Percentiles rank a stretch among this genome's conserved stretches.
Conservation (phyloP, 2,888 invertebrate species). For the Lithophane semibrunnea region DNA sequence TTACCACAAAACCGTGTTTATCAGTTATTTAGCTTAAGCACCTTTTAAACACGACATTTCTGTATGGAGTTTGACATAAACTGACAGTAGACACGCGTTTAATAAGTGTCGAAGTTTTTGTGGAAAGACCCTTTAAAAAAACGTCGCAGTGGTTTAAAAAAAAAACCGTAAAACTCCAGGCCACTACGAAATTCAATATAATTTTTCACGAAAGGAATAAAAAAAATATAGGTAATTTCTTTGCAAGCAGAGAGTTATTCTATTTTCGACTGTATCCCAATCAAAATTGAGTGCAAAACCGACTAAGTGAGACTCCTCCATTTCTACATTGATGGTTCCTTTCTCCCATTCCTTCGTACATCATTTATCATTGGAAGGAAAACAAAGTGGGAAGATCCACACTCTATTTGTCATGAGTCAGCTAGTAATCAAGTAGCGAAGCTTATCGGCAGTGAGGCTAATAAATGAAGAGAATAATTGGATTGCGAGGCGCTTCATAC, state of each 20-base stretch:
- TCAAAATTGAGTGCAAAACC: constrained; percentile 14
- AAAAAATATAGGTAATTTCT: not conserved
- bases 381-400: constrained; percentile 40
- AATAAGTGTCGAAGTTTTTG: too few species aligned
- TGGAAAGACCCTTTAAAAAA: not conserved
- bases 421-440: constrained; percentile 26
- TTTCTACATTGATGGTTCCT: not conserved
- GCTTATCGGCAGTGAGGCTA: not conserved
- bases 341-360: constrained; percentile 4
- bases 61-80: too few species aligned
- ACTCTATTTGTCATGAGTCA: constrained; percentile 57
- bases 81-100: too few species aligned
- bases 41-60: too few species aligned
- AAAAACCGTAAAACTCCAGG: not conserved
- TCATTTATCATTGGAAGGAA: constrained; percentile 42
- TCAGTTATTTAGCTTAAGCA: too few species aligned
- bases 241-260: not conserved
- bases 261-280: constrained; percentile 15
- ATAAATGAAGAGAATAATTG: constrained; percentile 18
- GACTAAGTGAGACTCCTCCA: not conserved
- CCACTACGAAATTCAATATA: not conserved
- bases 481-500: not conserved
- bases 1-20: too few species aligned
- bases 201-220: not conserved
- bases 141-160: not conserved